These are phyloP conservation scores for Orthosia gracilis DNA, from an alignment of 2,888 invertebrate species.

Conservation along the genomic window DNA sequence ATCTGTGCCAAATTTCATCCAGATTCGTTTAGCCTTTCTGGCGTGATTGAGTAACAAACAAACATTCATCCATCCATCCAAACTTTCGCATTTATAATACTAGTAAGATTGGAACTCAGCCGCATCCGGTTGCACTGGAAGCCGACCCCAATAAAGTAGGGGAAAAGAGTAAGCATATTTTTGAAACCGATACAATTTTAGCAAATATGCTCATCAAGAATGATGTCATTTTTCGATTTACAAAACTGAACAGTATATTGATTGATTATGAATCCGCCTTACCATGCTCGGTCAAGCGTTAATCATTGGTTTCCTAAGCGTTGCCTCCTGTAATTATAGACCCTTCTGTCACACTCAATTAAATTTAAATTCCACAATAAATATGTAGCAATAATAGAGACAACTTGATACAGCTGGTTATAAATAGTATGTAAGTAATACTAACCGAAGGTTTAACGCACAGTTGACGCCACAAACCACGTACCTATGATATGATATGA, in stretches of 20 bases:
- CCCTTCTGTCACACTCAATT: conserved; percentile 1
- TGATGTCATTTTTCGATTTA: not conserved
- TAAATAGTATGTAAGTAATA: conserved; percentile 47
- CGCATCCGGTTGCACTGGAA: no score
- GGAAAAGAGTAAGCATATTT: not conserved
- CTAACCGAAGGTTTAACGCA: conserved; percentile 26
- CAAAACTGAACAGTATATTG: not conserved
- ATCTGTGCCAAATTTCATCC: no score
- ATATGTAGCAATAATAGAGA: conserved; percentile 13
- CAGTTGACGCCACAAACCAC: conserved; percentile 29
- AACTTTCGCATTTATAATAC: no score
- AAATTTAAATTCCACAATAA: conserved; percentile 9
- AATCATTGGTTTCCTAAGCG: conserved; percentile 14
- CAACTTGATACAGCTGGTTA: conserved; percentile 31
- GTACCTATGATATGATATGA: not conserved
- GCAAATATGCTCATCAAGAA: not conserved
- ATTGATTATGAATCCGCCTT: conserved; percentile 19
- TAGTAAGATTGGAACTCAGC: no score
- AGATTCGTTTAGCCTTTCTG: no score
- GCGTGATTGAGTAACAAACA: no score
- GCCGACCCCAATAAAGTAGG: no score
- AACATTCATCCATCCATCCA: no score
- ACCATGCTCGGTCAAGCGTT: conserved; percentile 6
- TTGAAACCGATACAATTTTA: not conserved
- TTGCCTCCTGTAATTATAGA: not conserved